Base-by-base conservation (phyloP, 2,888 invertebrate genomes). In the Metellina segmentata region DNA sequence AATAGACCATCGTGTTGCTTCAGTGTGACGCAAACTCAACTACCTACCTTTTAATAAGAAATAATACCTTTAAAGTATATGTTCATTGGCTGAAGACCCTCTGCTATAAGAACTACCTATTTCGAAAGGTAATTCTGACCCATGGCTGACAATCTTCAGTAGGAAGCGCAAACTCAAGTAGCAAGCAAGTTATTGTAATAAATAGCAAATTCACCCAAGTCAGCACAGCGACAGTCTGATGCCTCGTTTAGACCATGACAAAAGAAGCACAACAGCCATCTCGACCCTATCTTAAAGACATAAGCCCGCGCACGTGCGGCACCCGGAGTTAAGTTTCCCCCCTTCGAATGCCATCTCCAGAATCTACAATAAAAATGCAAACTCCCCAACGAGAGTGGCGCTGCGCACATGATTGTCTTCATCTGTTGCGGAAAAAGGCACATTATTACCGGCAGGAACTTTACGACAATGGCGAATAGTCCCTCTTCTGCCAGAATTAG, bases 381-480 rank as follows among this genome's bases (percentile, higher is more conserved):
- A 90, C 81, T 53, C 49, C 74, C 53, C 74, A 51, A 83, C 61
- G 74, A 81, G 49, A 48, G 79, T 71, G 20, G 75, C 20, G 81
- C 72, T 70, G 69, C 74, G 69, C 74, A 81, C 81, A 81, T 81
- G 70, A 90, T 90, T 81, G 90, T 90, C 85, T 81, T 90, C 90
- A 86, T 81, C 90, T 90, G 90, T 85, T 85, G 81, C 90, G 61
- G 75, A 34, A 61, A 61, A 61, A 61, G 74, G 72, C 79, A 85
- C 85, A 85, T 90, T 90, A 90, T 86, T 85, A 72, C 81, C 51
- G 72, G 69, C 70, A 52, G 85, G 69, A 85, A 86, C 81, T 90
- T 90, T 88, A 88, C 90, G 77, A 86, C 90, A 81, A 88, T 81
- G 90, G 51, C 70, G 81, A 81, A 85, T 61, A 85, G 81, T 48